Percentiles rank a stretch among this genome's conserved stretches.
These are phyloP conservation scores for Columbina picui DNA, from an alignment of 2,113 vertebrate species.

Conservation along the genomic window DNA sequence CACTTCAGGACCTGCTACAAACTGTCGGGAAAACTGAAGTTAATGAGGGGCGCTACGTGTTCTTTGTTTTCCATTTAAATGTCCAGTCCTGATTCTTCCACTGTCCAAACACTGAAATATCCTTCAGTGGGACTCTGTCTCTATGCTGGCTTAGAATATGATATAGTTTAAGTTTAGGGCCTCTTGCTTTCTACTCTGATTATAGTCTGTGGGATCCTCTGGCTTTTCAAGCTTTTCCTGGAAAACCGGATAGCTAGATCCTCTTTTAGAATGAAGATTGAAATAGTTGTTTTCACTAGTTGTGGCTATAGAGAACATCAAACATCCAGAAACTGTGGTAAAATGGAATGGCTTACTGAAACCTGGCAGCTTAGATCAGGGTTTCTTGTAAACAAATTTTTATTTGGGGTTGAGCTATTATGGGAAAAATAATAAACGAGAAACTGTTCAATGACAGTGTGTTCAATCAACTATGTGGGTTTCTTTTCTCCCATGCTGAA, in stretches of 20 bases:
- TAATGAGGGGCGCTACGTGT: rapidly evolving
- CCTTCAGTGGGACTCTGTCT: background rate
- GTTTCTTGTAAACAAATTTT: background rate
- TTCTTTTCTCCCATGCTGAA: background rate
- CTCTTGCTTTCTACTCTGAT: background rate
- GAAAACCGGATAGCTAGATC: background rate
- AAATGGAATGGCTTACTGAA: background rate
- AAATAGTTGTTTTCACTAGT: background rate
- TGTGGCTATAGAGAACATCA: background rate
- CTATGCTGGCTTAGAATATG: background rate
- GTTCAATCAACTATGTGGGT: background rate
- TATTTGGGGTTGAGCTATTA: background rate
- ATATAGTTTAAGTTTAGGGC: background rate
- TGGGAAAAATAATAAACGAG: background rate
- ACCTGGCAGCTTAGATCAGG: background rate
- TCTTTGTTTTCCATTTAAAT: background rate
- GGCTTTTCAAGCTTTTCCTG: background rate
- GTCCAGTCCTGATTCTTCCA: background rate
- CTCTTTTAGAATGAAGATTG: background rate
- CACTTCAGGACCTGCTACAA: rapidly evolving
- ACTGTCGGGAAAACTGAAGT: background rate
- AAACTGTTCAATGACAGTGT: background rate
- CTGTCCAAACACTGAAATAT: background rate
- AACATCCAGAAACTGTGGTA: background rate
- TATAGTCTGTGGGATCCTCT: background rate